Evolutionary conservation across 1,140 invertebrate genomes (phyloP), one percentile per base, ranked within the genome.

Genomic region (Thalassaphorura encarpata): DNA sequence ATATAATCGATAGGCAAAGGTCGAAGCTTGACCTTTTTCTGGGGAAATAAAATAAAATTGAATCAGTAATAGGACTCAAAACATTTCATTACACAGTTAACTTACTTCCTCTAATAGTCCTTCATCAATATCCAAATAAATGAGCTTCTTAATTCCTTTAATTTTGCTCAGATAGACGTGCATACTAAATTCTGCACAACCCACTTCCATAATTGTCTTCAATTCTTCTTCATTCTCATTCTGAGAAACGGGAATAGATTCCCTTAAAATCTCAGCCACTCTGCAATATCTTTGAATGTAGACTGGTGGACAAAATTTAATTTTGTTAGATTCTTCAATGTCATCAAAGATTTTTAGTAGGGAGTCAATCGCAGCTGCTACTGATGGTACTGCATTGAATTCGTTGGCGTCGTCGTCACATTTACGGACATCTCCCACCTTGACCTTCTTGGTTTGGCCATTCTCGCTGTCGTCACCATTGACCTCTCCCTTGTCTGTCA

Each of bases 131-230:
- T 65, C 63, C 40, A 65, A 15, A 29, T 52, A 62, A 31, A 62
- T 57, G 13, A 65, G 19, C 49, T 56, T 65, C 18, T 58, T 53
- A 15, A 65, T n/a, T 8, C 48, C 31, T 8, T 23, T 11, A 0
- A 57, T 29, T n/a, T 46, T 24, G 29, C 62, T 65, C 3, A 65
- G 36, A 48, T 56, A 29, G 1, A 21, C 19, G 23, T 50, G 21
- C 53, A 64, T 55, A 26, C 50, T 56, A 11, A 61, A 50, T 33
- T 64, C 62, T 16, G 62, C 62, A 59, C 62, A 64, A 0, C 62
- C 62, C 29, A 54, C 52, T 54, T 64, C 62, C 27, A 64, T 36
- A 4, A 64, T 27, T 16, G 62, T 56, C 18, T 36, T 28, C 11
- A 26, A 26, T 11, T 33, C 43, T 21, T 3, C 23, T 40, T 47